phyloP scores from a whole-genome alignment of 2,888 invertebrate genomes.

The Xestobium rufovillosum region DNA sequence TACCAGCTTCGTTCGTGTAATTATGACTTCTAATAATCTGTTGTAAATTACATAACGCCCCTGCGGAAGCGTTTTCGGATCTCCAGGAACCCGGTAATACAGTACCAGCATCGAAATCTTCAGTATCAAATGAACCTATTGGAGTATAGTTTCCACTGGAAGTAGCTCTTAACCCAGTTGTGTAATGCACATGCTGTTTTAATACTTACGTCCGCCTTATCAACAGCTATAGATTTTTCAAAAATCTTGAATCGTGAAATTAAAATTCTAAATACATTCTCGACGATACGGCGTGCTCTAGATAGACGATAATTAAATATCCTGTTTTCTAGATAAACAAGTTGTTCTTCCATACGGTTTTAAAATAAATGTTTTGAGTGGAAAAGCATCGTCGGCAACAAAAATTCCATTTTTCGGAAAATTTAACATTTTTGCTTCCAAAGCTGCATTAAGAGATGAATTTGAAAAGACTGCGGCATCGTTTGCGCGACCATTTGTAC shows the following conservation, averaged over 20 bases:
- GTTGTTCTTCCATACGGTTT: slow-evolving; percentile 17
- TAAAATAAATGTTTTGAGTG: slow-evolving; percentile 16
- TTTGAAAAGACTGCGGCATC: slow-evolving; percentile 13
- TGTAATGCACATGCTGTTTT: slow-evolving; percentile 16
- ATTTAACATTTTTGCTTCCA: slow-evolving; percentile 20
- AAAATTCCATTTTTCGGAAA: slow-evolving; percentile 16
- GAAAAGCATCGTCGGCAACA: slow-evolving; percentile 19
- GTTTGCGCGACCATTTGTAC: slow-evolving; percentile 16
- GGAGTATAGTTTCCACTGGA: slow-evolving; percentile 20
- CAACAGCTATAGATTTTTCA: slow-evolving; percentile 14
- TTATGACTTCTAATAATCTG: slow-evolving; percentile 15
- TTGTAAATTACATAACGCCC: slow-evolving; percentile 17
- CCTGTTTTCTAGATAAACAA: slow-evolving; percentile 15
- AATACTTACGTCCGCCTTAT: slow-evolving; percentile 15
- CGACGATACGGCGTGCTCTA: slow-evolving; percentile 16
- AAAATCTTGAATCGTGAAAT: slow-evolving; percentile 14
- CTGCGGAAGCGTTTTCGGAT: slow-evolving; percentile 17
- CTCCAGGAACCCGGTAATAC: slow-evolving; percentile 23
- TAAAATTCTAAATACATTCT: too few species aligned
- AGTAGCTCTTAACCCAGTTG: slow-evolving; percentile 19
- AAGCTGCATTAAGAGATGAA: slow-evolving; percentile 18
- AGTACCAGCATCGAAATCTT: slow-evolving; percentile 14
- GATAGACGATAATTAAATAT: slow-evolving; percentile 19
- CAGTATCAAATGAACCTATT: slow-evolving; percentile 18
- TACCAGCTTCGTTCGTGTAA: too few species aligned